phyloP scores from a whole-genome alignment of 1,140 invertebrate species.

The Caenorhabditis latens region DNA sequence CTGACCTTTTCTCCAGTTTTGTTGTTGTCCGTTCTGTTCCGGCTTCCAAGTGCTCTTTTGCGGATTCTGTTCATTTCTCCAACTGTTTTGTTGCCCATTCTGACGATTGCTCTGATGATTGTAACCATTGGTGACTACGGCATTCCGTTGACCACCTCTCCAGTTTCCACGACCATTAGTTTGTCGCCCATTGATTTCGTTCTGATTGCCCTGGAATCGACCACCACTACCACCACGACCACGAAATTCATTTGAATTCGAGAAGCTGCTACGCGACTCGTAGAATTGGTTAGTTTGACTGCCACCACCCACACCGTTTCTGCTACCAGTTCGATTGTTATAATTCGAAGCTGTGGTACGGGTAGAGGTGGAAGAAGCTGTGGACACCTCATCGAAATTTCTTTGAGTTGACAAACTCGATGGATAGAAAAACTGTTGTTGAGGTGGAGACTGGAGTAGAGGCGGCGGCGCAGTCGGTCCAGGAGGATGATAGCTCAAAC shows the following conservation, averaged over 20 bases:
- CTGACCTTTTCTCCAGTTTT: not conserved
- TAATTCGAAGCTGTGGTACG: constrained; percentile 27
- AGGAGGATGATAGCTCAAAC: not conserved
- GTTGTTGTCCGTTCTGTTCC: not conserved
- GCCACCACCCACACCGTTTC: not conserved
- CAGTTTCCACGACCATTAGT: not conserved
- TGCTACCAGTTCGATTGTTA: not conserved
- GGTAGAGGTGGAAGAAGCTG: not conserved
- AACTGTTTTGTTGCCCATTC: constrained; percentile 20
- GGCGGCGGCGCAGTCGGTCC: not conserved
- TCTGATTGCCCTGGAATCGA: not conserved
- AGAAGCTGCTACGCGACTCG: constrained; percentile 7
- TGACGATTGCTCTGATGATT: not conserved
- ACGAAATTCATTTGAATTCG: constrained; percentile 28
- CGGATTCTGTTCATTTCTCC: constrained; percentile 5
- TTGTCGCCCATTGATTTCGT: not conserved
- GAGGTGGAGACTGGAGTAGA: not conserved
- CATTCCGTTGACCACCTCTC: not conserved
- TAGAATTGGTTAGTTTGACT: not conserved
- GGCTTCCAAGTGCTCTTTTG: not conserved
- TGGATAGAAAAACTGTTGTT: not conserved
- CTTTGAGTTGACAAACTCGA: not conserved
- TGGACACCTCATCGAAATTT: constrained; percentile 16
- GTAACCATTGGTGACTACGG: not conserved
- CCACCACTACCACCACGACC: not conserved